Conservation (phyloP, 2,797 vertebrate species). For the Ciconia nigra region DNA sequence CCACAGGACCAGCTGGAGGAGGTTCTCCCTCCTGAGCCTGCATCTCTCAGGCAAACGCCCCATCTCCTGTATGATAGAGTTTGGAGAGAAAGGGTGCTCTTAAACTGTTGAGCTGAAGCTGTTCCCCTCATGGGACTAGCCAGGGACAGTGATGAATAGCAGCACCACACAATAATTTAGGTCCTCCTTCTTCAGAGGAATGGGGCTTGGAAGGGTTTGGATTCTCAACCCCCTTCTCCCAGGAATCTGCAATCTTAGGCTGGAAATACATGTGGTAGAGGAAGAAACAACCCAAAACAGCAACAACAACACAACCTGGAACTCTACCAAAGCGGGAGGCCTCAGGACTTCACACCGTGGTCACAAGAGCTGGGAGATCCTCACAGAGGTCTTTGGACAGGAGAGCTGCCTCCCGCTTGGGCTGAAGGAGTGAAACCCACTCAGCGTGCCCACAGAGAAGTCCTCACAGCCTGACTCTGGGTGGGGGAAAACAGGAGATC, state of each 20-base stretch:
- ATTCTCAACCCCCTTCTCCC: background rate
- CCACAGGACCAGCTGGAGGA: background rate
- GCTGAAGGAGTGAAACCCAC: background rate
- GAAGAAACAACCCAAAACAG: background rate
- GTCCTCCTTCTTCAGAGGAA: background rate
- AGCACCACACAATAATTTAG: background rate
- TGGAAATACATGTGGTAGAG: background rate
- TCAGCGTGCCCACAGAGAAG: background rate
- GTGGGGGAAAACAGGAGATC: background rate
- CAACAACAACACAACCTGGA: background rate
- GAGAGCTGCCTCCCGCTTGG: background rate
- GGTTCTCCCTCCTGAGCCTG: background rate
- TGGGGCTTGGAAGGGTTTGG: background rate
- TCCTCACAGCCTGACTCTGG: background rate
- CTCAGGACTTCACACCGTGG: background rate
- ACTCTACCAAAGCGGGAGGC: background rate
- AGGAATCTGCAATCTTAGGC: background rate
- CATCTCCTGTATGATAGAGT: background rate
- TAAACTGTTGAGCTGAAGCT: background rate
- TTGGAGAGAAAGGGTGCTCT: background rate
- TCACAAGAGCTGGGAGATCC: background rate
- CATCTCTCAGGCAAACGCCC: background rate
- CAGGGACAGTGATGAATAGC: background rate
- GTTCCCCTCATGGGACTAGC: background rate
- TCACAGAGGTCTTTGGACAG: background rate